Conservation (phyloP, 2,797 vertebrate species). For the Furcifer pardalis region DNA sequence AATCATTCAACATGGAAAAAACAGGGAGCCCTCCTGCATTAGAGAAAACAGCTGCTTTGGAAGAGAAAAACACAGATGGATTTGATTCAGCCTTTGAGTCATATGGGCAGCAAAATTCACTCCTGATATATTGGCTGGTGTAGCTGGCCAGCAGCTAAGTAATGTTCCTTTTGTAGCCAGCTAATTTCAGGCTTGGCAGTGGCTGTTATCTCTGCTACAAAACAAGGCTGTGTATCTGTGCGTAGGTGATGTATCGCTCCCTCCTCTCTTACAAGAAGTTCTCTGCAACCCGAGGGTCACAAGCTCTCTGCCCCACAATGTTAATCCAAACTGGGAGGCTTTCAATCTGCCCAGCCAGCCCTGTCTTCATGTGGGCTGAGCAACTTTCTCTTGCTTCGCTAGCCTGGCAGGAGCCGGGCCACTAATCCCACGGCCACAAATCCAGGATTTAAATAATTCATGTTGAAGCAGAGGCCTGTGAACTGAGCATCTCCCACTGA, state of each 20-base stretch:
- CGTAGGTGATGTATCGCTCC: too few relatives aligned
- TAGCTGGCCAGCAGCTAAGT: too few relatives aligned
- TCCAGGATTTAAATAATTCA: conserved; percentile 11
- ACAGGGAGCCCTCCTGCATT: too few relatives aligned
- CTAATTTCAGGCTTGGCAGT: not conserved
- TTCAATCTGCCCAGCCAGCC: not conserved
- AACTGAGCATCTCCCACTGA: not conserved
- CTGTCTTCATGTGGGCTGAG: not conserved
- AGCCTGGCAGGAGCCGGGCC: not conserved
- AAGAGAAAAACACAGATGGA: too few relatives aligned
- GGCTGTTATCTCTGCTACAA: not conserved
- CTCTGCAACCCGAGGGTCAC: not conserved
- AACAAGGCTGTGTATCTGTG: not conserved
- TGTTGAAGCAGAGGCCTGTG: not conserved
- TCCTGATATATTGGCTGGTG: too few relatives aligned
- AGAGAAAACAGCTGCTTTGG: too few relatives aligned
- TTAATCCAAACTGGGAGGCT: not conserved
- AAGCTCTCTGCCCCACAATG: too few relatives aligned
- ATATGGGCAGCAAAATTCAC: too few relatives aligned
- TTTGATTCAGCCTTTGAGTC: too few relatives aligned
- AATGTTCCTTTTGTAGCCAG: not conserved
- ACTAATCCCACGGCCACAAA: not conserved
- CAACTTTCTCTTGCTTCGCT: too few relatives aligned
- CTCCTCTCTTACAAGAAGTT: too few relatives aligned
- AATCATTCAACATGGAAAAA: too few relatives aligned